These are phyloP conservation scores for Callipepla californica DNA, from an alignment of 2,113 vertebrate genomes.

Conservation along the genomic window DNA sequence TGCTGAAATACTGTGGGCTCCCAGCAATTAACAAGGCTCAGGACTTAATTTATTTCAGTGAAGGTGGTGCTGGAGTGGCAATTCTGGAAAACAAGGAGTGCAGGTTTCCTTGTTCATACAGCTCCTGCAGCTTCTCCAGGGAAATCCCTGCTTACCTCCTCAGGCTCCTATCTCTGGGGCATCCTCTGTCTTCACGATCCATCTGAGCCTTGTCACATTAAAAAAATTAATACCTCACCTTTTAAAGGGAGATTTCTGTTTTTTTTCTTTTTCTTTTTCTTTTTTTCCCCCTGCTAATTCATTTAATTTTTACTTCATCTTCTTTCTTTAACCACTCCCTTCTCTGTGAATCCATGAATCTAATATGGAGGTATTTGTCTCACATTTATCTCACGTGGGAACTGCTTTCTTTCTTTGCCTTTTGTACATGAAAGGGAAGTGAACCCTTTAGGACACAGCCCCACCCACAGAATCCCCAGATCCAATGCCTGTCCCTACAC, in stretches of 20 bases:
- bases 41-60: neutral
- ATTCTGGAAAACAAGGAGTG: neutral
- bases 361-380: neutral
- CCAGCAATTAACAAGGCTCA: neutral
- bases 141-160: neutral
- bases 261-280: too few relatives aligned
- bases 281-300: neutral
- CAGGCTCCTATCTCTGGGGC: neutral
- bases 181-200: neutral
- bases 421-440: neutral
- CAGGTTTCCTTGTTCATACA: neutral
- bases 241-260: neutral
- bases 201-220: neutral
- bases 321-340: neutral
- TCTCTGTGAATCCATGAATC: neutral
- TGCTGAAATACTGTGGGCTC: neutral
- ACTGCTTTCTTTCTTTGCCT: neutral
- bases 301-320: neutral
- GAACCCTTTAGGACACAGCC: neutral
- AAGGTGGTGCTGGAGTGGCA: neutral
- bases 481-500: rapidly evolving
- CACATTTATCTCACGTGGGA: rapidly evolving
- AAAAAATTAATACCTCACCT: neutral
- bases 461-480: neutral
- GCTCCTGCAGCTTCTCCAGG: neutral